These are phyloP conservation scores for Caenorhabditis drosophilae DNA, from an alignment of 2,888 invertebrate species.

Conservation along the genomic window DNA sequence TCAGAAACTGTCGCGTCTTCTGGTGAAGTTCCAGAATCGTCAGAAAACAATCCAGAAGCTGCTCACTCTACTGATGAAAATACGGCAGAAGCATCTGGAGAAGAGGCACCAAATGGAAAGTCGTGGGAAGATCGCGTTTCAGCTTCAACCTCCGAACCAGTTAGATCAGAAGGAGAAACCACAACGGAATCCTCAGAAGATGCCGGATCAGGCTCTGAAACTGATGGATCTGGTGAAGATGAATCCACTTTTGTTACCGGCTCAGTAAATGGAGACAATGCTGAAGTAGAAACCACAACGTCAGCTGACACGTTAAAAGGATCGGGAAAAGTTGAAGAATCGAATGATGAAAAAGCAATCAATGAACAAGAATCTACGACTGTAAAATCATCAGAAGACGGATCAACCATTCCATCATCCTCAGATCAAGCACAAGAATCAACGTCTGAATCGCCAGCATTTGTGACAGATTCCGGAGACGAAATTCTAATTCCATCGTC, in stretches of 20 bases:
- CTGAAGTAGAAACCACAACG: constrained; percentile 2
- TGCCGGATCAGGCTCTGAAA: not conserved
- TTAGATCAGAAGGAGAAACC: not conserved
- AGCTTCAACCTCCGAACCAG: not conserved
- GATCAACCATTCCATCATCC: not conserved
- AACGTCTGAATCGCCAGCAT: constrained; percentile 11
- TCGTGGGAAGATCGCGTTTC: not conserved
- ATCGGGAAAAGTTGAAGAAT: too few species aligned
- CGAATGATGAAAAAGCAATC: constrained; percentile 3
- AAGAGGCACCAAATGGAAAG: not conserved
- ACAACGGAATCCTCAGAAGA: constrained; percentile 11
- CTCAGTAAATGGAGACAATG: constrained; percentile 1
- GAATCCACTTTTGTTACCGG: constrained; percentile 5
- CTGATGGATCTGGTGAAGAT: constrained; percentile 7
- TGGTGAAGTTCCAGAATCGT: too few species aligned
- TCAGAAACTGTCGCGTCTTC: too few species aligned
- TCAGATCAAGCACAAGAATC: constrained; percentile 1
- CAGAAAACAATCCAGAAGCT: too few species aligned
- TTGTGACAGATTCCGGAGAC: constrained; percentile 14
- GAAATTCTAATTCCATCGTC: constrained; percentile 22
- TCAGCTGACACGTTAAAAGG: too few species aligned
- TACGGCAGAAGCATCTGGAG: constrained; percentile 4
- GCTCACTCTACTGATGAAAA: not conserved
- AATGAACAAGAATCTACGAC: constrained; percentile 10
- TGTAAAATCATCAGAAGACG: constrained; percentile 11